Evolutionary conservation across 2,888 invertebrate genomes (phyloP).

Genomic region (Limnephilus marmoratus): DNA sequence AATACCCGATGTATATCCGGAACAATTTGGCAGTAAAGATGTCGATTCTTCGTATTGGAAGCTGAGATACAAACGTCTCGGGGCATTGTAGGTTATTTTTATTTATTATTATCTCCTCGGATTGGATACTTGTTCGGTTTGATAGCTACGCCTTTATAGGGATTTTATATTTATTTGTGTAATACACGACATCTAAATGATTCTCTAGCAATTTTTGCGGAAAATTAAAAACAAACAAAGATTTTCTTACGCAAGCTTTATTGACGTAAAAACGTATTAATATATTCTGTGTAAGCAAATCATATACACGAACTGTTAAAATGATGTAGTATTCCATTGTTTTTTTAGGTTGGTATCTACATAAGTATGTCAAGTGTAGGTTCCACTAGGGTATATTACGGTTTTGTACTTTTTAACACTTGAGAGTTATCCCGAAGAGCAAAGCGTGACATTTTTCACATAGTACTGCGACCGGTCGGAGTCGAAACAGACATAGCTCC

Average conservation of each 20-base stretch:
- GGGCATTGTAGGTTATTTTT: constrained; percentile 8
- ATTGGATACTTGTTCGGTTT: constrained; percentile 17
- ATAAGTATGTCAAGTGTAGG: not conserved
- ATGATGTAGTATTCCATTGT: not conserved
- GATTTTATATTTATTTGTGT: not conserved
- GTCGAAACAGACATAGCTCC: not conserved
- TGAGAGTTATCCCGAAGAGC: not conserved
- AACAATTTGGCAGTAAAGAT: constrained; percentile 41
- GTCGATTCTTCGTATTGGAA: not conserved
- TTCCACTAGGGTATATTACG: not conserved
- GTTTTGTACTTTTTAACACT: not conserved
- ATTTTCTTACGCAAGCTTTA: not conserved
- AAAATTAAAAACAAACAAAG: constrained; percentile 3
- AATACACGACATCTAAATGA: not conserved
- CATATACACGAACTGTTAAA: not conserved
- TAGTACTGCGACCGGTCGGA: not conserved
- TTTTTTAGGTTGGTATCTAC: not conserved
- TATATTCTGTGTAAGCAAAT: not conserved
- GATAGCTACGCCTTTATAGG: not conserved
- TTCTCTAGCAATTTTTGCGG: not conserved
- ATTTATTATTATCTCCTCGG: constrained; percentile 13
- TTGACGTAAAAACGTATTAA: not conserved
- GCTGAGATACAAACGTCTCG: constrained; percentile 20
- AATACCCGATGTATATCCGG: constrained; percentile 40
- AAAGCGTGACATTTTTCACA: not conserved